phyloP scores from a whole-genome alignment of 2,113 vertebrate genomes.

The Ivindomyrus marchei region DNA sequence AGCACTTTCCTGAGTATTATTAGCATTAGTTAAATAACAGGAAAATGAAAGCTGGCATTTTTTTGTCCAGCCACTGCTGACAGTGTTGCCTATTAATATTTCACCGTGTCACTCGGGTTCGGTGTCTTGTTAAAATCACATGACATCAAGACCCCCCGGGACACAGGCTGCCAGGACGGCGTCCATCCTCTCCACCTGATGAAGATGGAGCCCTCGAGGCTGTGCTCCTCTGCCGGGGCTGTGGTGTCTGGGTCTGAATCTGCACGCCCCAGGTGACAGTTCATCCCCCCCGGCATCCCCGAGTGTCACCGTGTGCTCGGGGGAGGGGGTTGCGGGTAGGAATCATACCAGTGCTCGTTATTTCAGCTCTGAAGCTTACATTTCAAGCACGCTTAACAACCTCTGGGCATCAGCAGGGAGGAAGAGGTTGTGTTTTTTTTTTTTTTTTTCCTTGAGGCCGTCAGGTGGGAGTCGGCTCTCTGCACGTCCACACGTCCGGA shows the following conservation, averaged over 20 bases:
- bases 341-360: background rate
- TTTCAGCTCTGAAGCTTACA: background rate
- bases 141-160: background rate
- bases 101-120: background rate
- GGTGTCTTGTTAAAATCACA: background rate
- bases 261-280: background rate
- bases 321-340: background rate
- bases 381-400: background rate
- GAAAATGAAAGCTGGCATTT: background rate
- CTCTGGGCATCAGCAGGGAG: background rate
- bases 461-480: background rate
- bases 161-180: background rate
- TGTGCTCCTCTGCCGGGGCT: background rate
- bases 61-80: background rate
- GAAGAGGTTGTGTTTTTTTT: background rate
- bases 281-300: background rate
- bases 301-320: background rate
- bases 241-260: background rate
- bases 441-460: background rate
- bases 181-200: background rate
- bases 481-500: background rate
- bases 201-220: background rate
- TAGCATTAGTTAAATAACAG: background rate
- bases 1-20: background rate
- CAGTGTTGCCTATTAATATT: slow-evolving; percentile 1